Conservation (phyloP, 92 coral and sea anemone genomes). For the Phymanthus crucifer region DNA sequence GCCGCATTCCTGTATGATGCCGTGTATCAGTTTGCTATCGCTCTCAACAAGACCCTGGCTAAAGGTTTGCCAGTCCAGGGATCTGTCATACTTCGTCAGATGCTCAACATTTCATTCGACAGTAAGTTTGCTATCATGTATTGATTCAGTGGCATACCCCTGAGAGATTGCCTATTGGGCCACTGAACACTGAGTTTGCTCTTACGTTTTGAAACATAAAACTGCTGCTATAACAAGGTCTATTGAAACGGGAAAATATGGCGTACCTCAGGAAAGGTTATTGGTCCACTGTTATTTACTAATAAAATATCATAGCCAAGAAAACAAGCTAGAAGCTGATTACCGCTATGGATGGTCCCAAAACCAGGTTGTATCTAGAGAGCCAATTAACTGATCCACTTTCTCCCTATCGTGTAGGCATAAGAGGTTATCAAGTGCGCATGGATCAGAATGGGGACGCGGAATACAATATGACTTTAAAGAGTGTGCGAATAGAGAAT, state of each 20-base stretch:
- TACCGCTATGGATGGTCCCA: background rate
- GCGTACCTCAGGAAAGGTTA: background rate
- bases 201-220: background rate
- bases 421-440: slow-evolving; percentile 82
- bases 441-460: slow-evolving; percentile 84
- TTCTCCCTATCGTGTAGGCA: slow-evolving; percentile 53
- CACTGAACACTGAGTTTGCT: slow-evolving; percentile 29
- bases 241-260: background rate
- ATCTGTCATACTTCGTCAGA: slow-evolving; percentile 41
- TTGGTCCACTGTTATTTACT: background rate
- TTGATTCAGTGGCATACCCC: background rate
- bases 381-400: background rate
- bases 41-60: slow-evolving; percentile 65
- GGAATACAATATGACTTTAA: slow-evolving; percentile 70
- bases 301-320: background rate
- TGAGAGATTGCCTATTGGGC: too few relatives aligned
- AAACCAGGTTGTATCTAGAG: background rate
- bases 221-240: background rate
- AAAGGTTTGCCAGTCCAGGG: slow-evolving; percentile 42
- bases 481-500: slow-evolving; percentile 2
- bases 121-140: slow-evolving; percentile 40
- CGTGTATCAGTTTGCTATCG: slow-evolving; percentile 67
- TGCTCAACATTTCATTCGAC: slow-evolving; percentile 50
- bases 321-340: background rate
- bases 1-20: slow-evolving; percentile 72